Base-by-base conservation (phyloP, 37 sponge, comb jelly and placozoan genomes). In the Geodia barretti region DNA sequence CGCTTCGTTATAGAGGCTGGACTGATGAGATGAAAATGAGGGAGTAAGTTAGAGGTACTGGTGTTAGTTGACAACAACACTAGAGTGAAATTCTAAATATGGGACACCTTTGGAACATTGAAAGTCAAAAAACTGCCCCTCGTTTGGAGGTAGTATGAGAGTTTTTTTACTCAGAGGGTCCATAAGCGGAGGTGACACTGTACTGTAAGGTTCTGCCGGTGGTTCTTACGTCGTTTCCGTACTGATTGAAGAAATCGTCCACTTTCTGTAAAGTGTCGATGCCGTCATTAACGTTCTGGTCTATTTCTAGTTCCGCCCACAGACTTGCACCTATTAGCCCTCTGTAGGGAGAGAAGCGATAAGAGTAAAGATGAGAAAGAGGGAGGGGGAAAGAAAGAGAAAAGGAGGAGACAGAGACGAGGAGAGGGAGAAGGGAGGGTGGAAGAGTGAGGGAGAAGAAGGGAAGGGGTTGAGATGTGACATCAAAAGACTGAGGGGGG, bases 251-350 rank as follows among this genome's bases (percentile, higher is more conserved):
- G 33, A 83, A 2, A 41, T 64, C 34, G n/a, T 74, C 65, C 3
- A 35, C 67, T 24, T 62, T 28, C 28, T 31, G 3, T 9, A 35
- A 70, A 59, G 72, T 39, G 39, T 38, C 35, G 3, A 61, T 21
- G n/a, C 37, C 1, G 0, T 60, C 17, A 25, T 24, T 62, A 4
- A 85, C 60, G 64, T 60, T 62, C n/a, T 3, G 9, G 31, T 77
- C 41, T 39, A 77, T 1, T 24, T 68, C 70, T 0, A 78, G 59
- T 39, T 77, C 78, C 8, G 85, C 78, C 78, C 78, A 85, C 7
- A 85, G 23, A 11, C 78, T 74, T 5, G 62, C 85, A 21, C 85
- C 85, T 39, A 64, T 37, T 5, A 64, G 29, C 8, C 39, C 84
- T 23, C 84, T 84, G 25, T 39, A 71, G 62, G 39, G 72, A 14